Conservation (phyloP, 2,113 vertebrate genomes). For the Delphinus delphis region DNA sequence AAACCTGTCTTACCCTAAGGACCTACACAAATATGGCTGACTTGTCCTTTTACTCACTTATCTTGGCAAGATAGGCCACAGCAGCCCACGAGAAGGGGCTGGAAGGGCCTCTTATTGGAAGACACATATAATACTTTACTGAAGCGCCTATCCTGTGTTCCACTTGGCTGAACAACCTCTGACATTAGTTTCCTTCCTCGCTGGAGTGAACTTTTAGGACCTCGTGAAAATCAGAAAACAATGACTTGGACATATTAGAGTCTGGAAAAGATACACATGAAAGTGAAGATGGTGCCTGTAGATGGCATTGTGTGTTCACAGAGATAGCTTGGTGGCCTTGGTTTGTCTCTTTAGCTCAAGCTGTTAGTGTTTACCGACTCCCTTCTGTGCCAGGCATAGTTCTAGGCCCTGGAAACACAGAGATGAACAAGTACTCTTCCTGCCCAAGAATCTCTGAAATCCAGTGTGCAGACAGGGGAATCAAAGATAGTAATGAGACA, state of each 20-base stretch:
- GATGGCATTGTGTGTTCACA: neutral
- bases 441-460: neutral
- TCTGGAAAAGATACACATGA: neutral
- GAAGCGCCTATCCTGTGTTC: neutral
- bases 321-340: neutral
- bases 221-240: neutral
- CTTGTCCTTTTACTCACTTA: neutral
- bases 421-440: neutral
- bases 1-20: neutral
- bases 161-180: neutral
- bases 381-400: neutral
- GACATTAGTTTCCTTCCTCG: neutral
- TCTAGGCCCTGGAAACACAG: neutral
- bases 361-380: neutral
- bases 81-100: neutral
- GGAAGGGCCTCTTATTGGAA: neutral
- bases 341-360: neutral
- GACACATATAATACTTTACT: accelerated
- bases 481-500: neutral
- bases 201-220: neutral
- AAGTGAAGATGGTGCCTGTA: neutral
- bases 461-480: neutral
- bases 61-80: neutral
- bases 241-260: neutral
- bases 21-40: neutral